Percentiles rank a stretch among this genome's conserved stretches.
These are phyloP conservation scores for Myodes glareolus DNA, from an alignment of 2,113 vertebrate genomes.

Conservation along the genomic window DNA sequence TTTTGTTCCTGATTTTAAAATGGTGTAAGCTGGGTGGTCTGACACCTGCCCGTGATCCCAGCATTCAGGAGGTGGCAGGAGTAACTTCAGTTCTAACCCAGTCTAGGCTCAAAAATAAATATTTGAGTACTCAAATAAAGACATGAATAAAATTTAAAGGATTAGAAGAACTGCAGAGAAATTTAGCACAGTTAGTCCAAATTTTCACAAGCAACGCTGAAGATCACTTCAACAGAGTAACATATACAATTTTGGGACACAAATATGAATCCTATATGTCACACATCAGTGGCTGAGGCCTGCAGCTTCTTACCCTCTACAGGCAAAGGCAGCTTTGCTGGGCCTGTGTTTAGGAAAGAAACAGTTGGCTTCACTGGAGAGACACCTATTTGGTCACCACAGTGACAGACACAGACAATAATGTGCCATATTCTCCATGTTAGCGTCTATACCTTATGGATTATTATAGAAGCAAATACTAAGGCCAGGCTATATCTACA, in stretches of 20 bases:
- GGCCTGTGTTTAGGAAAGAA: background rate
- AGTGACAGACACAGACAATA: background rate
- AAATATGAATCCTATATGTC: background rate
- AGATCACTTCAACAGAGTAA: background rate
- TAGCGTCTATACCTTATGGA: background rate
- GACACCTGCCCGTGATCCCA: background rate
- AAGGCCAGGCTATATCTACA: background rate
- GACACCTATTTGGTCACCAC: background rate
- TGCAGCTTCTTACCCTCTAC: too few species aligned
- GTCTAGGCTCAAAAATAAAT: background rate
- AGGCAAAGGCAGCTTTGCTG: background rate
- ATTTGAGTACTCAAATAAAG: too few species aligned
- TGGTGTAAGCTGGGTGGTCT: background rate
- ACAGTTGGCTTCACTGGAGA: background rate
- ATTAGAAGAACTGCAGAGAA: background rate
- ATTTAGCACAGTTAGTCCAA: background rate
- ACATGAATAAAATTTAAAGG: background rate
- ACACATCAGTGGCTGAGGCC: too few species aligned
- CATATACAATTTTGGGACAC: background rate
- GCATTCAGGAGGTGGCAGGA: background rate
- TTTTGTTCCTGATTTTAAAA: constrained; percentile 14
- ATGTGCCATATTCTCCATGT: background rate
- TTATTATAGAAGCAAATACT: background rate
- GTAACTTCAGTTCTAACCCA: background rate
- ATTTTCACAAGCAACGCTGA: background rate